Percentiles rank a stretch among this genome's conserved stretches.
phyloP scores from a whole-genome alignment of 2,888 invertebrate genomes.

The Lampropteryx suffumata region DNA sequence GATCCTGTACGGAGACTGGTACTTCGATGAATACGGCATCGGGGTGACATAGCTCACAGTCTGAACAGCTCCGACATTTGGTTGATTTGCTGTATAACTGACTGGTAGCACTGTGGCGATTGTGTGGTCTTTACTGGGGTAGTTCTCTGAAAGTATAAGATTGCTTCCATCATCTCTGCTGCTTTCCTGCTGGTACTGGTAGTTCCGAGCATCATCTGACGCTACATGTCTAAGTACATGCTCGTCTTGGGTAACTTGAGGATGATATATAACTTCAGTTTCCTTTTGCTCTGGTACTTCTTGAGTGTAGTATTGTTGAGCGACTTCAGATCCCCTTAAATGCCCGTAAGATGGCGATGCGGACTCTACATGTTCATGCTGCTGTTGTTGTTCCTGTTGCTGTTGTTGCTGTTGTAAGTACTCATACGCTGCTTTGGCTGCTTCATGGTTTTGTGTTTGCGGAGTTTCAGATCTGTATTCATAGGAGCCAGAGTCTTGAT shows the following conservation, averaged over 20 bases:
- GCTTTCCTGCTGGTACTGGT: constrained; percentile 58
- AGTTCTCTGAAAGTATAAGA: constrained; percentile 79
- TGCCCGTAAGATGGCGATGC: constrained; percentile 36
- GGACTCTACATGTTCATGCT: constrained; percentile 32
- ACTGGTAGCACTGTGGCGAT: constrained; percentile 78
- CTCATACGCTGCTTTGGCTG: constrained; percentile 36
- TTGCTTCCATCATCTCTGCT: constrained; percentile 47
- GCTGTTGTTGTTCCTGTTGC: constrained; percentile 25
- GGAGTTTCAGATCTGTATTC: constrained; percentile 22
- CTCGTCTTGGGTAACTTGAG: constrained; percentile 46
- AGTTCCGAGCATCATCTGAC: constrained; percentile 49
- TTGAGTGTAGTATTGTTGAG: constrained; percentile 49
- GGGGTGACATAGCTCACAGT: constrained; percentile 74
- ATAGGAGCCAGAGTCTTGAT: constrained; percentile 22
- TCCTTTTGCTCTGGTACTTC: constrained; percentile 50
- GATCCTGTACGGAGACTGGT: constrained; percentile 65
- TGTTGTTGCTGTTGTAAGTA: constrained; percentile 30
- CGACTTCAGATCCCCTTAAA: constrained; percentile 27
- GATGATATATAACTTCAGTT: constrained; percentile 47
- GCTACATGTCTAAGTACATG: constrained; percentile 47
- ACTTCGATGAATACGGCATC: constrained; percentile 61
- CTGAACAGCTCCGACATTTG: constrained; percentile 53
- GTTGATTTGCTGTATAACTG: constrained; percentile 51
- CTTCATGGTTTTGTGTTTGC: constrained; percentile 37
- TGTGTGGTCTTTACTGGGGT: constrained; percentile 82